Evolutionary conservation across 2,888 invertebrate genomes (phyloP).

Genomic region (Caenorhabditis macrosperma): DNA sequence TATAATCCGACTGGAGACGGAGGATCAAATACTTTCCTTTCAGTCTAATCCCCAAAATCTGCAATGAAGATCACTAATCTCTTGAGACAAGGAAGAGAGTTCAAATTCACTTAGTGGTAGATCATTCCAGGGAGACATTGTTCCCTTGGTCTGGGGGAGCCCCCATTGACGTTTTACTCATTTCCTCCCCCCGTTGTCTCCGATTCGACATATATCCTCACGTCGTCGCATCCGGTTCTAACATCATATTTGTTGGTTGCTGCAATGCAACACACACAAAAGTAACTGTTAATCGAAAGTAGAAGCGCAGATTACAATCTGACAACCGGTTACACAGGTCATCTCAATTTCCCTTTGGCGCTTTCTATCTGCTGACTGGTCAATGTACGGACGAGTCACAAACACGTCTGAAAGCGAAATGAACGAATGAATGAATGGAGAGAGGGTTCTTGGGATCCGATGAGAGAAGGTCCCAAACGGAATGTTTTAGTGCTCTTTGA

Average conservation of each 20-base stretch:
- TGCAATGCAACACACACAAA: conserved; percentile 37
- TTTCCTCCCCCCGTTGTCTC: neutral
- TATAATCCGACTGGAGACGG: neutral
- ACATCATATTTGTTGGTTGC: neutral
- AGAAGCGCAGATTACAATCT: conserved; percentile 59
- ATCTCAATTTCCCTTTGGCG: conserved; percentile 30
- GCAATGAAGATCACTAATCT: neutral
- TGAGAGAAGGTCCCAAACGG: neutral
- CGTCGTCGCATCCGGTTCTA: neutral
- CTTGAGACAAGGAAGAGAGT: no score
- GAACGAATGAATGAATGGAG: neutral
- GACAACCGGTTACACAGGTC: conserved; percentile 63
- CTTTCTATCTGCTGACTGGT: conserved; percentile 23
- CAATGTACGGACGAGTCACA: neutral
- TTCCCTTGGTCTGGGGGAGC: no score
- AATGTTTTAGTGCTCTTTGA: neutral
- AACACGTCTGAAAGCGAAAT: conserved; percentile 44
- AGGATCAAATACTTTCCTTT: neutral
- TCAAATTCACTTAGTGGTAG: no score
- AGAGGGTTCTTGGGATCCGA: neutral
- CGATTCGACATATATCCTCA: neutral
- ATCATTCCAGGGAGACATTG: no score
- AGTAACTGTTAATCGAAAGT: conserved; percentile 48
- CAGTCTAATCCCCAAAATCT: neutral
- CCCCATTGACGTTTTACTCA: neutral